phyloP scores from a whole-genome alignment of 2,797 vertebrate species.

The Aulostomus chinensis region DNA sequence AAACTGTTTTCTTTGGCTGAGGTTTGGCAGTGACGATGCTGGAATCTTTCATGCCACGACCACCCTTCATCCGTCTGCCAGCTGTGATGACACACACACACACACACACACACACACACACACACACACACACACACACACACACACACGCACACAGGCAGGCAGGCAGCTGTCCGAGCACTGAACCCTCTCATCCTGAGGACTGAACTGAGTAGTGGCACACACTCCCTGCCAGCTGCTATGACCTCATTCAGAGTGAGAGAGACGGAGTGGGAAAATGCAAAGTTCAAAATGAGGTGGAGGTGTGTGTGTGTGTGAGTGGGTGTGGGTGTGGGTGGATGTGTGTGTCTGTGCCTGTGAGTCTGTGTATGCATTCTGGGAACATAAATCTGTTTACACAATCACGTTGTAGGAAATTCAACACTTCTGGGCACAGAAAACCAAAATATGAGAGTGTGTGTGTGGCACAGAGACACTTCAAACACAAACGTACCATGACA shows the following conservation, averaged over 20 bases:
- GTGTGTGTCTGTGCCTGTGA: constrained; percentile 8
- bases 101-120: background rate
- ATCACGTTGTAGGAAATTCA: too few relatives aligned
- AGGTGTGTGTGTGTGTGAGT: constrained; percentile 6
- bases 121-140: constrained; percentile 31
- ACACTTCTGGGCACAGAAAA: too few relatives aligned
- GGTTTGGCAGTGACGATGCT: constrained; percentile 31
- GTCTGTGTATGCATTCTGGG: background rate
- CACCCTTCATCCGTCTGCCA: constrained; percentile 61
- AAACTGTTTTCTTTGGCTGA: constrained; percentile 35
- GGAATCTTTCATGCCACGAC: constrained; percentile 51
- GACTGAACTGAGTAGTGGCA: constrained; percentile 46
- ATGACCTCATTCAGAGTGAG: constrained; percentile 66
- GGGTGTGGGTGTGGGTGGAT: constrained; percentile 1
- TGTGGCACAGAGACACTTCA: constrained; percentile 3
- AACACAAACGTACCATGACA: constrained; percentile 37
- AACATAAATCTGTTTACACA: too few relatives aligned
- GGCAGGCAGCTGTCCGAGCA: constrained; percentile 19
- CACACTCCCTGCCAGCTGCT: constrained; percentile 60
- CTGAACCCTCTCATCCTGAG: constrained; percentile 53
- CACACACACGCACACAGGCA: too few relatives aligned
- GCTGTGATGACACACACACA: constrained; percentile 16
- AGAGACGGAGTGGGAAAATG: constrained; percentile 37
- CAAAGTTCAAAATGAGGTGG: constrained; percentile 22
- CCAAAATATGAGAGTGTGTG: constrained; percentile 16